Evolutionary conservation across 2,888 invertebrate genomes (phyloP).

Genomic region (Diarsia mendica): DNA sequence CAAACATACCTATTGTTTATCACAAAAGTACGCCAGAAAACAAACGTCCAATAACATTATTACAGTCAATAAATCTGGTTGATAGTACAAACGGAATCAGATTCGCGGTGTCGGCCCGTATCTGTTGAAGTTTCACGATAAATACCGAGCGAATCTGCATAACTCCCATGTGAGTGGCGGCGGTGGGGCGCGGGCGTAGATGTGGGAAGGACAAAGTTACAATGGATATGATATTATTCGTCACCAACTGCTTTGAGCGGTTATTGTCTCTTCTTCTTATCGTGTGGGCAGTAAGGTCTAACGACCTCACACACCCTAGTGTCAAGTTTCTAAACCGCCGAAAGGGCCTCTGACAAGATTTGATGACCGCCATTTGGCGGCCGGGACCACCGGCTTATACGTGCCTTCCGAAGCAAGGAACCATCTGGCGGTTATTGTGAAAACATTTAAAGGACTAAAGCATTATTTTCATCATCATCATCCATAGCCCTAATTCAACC

Average conservation of each 20-base stretch:
- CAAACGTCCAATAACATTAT: slow-evolving; percentile 71
- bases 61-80: slow-evolving; percentile 84
- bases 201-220: neutral
- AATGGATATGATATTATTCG: slow-evolving; percentile 21
- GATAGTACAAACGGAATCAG: slow-evolving; percentile 88
- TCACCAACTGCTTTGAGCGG: neutral
- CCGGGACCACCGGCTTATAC: no score
- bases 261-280: no score
- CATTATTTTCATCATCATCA: no score
- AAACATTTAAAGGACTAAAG: neutral
- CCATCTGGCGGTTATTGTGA: no score
- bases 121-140: slow-evolving; percentile 89
- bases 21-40: slow-evolving; percentile 56
- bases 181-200: slow-evolving; percentile 70
- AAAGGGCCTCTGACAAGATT: no score
- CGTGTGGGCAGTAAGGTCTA: no score
- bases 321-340: no score
- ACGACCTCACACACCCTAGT: no score
- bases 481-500: no score
- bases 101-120: slow-evolving; percentile 88
- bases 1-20: slow-evolving; percentile 68
- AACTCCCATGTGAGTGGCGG: slow-evolving; percentile 83
- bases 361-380: no score
- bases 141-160: slow-evolving; percentile 88
- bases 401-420: no score